phyloP scores from a whole-genome alignment of 2,888 invertebrate genomes.

The Lymantria monacha region DNA sequence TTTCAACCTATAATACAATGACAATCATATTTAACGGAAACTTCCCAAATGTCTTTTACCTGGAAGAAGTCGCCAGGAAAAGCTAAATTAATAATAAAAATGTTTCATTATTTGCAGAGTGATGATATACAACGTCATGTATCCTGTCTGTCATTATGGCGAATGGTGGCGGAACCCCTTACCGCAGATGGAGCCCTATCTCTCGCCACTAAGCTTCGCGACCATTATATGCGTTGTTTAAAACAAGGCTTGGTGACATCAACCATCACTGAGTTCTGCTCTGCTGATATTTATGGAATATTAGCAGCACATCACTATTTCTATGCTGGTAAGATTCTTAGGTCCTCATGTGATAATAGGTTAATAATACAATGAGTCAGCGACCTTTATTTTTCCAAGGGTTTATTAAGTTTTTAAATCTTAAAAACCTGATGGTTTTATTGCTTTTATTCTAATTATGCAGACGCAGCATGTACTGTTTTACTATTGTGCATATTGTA shows the following conservation, averaged over 20 bases:
- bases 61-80: too few species aligned
- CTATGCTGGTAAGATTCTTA: conserved; percentile 56
- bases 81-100: not conserved
- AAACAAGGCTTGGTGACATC: conserved; percentile 74
- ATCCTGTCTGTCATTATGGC: conserved; percentile 88
- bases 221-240: conserved; percentile 84
- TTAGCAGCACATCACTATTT: conserved; percentile 88
- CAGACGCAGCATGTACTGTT: too few species aligned
- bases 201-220: conserved; percentile 83
- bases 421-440: too few species aligned
- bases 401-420: not conserved
- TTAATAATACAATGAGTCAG: too few species aligned
- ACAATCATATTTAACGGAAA: too few species aligned
- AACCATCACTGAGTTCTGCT: conserved; percentile 86
- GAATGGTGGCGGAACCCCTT: conserved; percentile 86
- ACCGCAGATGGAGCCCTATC: conserved; percentile 77
- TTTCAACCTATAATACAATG: too few species aligned
- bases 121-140: conserved; percentile 92
- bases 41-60: too few species aligned
- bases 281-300: conserved; percentile 90
- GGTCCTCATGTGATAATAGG: not conserved
- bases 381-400: not conserved
- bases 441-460: too few species aligned
- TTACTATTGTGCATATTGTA: too few species aligned
- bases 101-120: conserved; percentile 58